Evolutionary conservation across 2,888 invertebrate species (phyloP).

Genomic region (Phymatocera aterrima): DNA sequence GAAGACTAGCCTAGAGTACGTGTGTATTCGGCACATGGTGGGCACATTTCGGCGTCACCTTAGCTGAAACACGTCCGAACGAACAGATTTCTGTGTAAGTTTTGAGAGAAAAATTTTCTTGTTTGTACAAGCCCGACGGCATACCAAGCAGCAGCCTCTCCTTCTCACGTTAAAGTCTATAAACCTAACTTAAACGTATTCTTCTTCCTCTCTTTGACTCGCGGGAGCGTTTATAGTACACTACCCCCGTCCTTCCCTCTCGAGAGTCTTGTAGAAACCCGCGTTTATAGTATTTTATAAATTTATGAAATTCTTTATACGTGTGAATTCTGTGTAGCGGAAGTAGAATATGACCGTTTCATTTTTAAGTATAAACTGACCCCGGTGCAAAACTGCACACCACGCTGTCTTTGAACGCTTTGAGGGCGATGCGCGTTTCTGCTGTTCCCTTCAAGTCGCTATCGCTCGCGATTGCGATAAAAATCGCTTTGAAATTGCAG

Average conservation of each 20-base stretch:
- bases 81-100: slow-evolving; percentile 35
- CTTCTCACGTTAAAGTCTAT: slow-evolving; percentile 10
- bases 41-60: slow-evolving; percentile 21
- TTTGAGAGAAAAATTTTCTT: slow-evolving; percentile 54
- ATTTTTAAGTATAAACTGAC: not conserved
- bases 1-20: too few species aligned
- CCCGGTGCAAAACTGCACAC: not conserved
- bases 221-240: not conserved
- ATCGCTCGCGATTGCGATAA: slow-evolving; percentile 38
- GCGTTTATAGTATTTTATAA: not conserved
- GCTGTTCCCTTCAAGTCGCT: slow-evolving; percentile 42
- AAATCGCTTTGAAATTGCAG: slow-evolving; percentile 41
- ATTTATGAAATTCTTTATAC: not conserved
- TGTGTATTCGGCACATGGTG: slow-evolving; percentile 22
- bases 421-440: not conserved
- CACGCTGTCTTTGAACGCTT: not conserved
- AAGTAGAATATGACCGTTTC: not conserved
- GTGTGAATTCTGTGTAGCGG: not conserved
- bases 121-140: slow-evolving; percentile 59
- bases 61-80: slow-evolving; percentile 26
- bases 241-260: not conserved
- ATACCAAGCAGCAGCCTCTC: slow-evolving; percentile 59
- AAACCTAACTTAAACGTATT: slow-evolving; percentile 26
- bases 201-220: not conserved
- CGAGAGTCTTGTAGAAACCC: too few species aligned